Base-by-base conservation (phyloP, 2,113 vertebrate species). In the Siniperca chuatsi region DNA sequence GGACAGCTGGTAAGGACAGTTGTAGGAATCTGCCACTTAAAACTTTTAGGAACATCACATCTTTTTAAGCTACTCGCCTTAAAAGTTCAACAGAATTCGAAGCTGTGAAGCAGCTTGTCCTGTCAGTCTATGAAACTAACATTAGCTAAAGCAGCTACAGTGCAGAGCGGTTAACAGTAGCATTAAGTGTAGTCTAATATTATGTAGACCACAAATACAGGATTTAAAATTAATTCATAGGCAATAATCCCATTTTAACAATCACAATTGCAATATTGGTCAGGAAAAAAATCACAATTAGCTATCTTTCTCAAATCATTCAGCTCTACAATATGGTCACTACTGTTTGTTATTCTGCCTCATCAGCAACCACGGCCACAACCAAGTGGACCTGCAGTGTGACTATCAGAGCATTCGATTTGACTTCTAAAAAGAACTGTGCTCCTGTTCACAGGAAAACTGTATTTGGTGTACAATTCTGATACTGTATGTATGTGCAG, bases 371-470 rank as follows among this genome's bases (percentile, higher is more conserved):
- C 61, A 85, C 60, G 6, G 82, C 86, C 61, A 29, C 2, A 0
- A 52, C 48, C 40, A 44, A 33, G 37, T 12, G 50, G 18, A 74
- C 33, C 64, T 73, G 65, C 60, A 61, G 37, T 54, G 48, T 23
- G 58, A 60, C 69, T 2, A 60, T 71, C 6, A 54, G 23, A 71
- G 21, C 20, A 15, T 23, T 75, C 18, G 25, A 25, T 15, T 21
- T 2, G 37, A 75, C 54, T 72, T 70, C 35, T 46, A 37, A 61
- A 29, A 55, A 75, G 21, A 67, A n/a, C 55, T 20, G 52, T 44
- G 69, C 44, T 80, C n/a, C 75, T 60, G 60, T 75, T 74, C 48
- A 68, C 20, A 15, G 29, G 70, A 64, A 58, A 80, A 10, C 25
- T 58, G 48, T 42, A 60, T 61, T 21, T 57, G 25, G 35, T 44